These are phyloP conservation scores for Stigmatopora nigra DNA, from an alignment of 2,113 vertebrate genomes.

Conservation along the genomic window DNA sequence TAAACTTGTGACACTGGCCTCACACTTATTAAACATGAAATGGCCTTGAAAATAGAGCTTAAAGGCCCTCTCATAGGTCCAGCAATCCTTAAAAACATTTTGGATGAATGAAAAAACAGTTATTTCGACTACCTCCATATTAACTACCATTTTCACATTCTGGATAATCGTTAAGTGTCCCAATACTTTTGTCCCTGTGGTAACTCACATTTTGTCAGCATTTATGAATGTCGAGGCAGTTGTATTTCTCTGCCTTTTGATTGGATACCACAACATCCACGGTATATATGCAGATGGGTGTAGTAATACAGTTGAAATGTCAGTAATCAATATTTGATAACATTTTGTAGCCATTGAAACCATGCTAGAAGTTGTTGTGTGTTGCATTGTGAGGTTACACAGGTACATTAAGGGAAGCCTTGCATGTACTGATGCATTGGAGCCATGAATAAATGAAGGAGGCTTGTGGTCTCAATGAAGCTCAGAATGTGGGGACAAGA, in stretches of 20 bases:
- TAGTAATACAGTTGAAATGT: constrained; percentile 14
- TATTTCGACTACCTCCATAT: neutral
- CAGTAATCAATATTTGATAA: constrained; percentile 44
- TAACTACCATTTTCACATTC: neutral
- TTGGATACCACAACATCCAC: constrained; percentile 13
- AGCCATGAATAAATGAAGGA: constrained; percentile 55
- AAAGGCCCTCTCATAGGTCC: neutral
- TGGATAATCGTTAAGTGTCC: neutral
- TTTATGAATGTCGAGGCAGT: neutral
- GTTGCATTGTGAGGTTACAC: constrained; percentile 5
- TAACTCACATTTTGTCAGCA: constrained; percentile 2
- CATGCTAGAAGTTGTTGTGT: constrained; percentile 5
- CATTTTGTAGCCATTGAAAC: constrained; percentile 21
- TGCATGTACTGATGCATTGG: constrained; percentile 22
- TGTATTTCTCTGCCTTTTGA: constrained; percentile 19
- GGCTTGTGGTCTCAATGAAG: constrained; percentile 28
- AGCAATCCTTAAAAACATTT: neutral
- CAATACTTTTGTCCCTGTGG: neutral
- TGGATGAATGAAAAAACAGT: neutral
- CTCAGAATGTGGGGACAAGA: constrained; percentile 20
- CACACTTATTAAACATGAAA: too few relatives aligned
- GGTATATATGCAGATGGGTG: constrained; percentile 16
- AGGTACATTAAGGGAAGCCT: constrained; percentile 13
- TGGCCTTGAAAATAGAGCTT: too few relatives aligned
- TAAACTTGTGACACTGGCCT: too few relatives aligned